A percentile compares a stretch with the other conserved stretches of the same genome.
Conservation (phyloP, 2,797 vertebrate species). For the Myripristis murdjan region DNA sequence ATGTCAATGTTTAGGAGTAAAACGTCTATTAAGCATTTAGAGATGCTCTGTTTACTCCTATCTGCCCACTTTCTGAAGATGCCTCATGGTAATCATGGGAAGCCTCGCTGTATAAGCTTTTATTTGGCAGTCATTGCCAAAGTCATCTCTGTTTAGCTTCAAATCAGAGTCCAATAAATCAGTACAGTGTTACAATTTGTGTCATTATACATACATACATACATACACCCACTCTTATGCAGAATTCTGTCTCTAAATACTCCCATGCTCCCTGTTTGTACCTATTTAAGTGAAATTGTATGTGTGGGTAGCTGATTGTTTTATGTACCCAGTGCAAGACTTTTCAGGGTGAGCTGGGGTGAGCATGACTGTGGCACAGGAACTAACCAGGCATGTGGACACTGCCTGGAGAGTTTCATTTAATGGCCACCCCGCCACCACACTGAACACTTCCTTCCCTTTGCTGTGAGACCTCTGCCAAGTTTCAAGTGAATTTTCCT, state of each 20-base stretch:
- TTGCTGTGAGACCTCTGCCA: slow-evolving; percentile 4
- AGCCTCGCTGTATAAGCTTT: slow-evolving; percentile 27
- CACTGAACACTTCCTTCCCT: slow-evolving; percentile 25
- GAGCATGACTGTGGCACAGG: not conserved
- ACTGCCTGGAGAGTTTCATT: slow-evolving; percentile 3
- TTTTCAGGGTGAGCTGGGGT: not conserved
- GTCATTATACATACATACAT: slow-evolving; percentile 13
- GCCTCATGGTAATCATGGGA: slow-evolving; percentile 15
- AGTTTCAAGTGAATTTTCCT: slow-evolving; percentile 30
- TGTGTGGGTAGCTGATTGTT: slow-evolving; percentile 1
- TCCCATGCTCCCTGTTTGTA: slow-evolving; percentile 29
- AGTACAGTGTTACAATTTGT: slow-evolving; percentile 23
- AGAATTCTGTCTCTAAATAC: slow-evolving; percentile 45
- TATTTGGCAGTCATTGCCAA: not conserved
- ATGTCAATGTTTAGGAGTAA: slow-evolving; percentile 3
- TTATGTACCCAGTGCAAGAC: not conserved
- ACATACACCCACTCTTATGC: slow-evolving; percentile 9
- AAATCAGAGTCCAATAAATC: slow-evolving; percentile 12
- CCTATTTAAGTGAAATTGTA: slow-evolving; percentile 7
- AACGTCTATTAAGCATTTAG: no score
- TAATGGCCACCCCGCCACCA: slow-evolving; percentile 35
- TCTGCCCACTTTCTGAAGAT: no score
- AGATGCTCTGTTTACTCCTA: no score
- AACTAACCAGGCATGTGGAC: not conserved
- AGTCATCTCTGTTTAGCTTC: not conserved